Evolutionary conservation across 2,113 vertebrate genomes (phyloP).

Genomic region (Gambusia affinis): DNA sequence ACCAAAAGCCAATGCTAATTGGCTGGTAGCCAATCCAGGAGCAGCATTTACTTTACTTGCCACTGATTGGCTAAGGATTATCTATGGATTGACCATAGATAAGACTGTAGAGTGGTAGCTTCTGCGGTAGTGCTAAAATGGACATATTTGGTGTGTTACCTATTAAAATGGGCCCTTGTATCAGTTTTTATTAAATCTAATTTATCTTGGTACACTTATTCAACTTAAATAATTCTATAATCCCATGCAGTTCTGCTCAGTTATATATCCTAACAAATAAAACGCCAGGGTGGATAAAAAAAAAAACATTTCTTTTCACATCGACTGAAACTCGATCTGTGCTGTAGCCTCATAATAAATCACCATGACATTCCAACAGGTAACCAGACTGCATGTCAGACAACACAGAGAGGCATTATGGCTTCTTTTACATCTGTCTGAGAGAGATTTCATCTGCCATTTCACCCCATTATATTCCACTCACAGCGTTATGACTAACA

Average conservation of each 20-base stretch:
- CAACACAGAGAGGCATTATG: slow-evolving; percentile 17
- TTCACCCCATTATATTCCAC: slow-evolving; percentile 50
- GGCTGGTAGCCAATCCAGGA: too few species aligned
- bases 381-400: slow-evolving; percentile 12
- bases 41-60: too few species aligned
- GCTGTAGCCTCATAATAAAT: slow-evolving; percentile 29
- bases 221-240: not conserved
- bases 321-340: slow-evolving; percentile 16
- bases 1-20: too few species aligned
- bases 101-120: too few species aligned
- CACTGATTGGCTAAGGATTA: too few species aligned
- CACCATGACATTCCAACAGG: slow-evolving; percentile 5
- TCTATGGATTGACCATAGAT: too few species aligned
- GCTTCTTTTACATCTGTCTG: slow-evolving; percentile 43
- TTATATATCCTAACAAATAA: not conserved
- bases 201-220: too few species aligned
- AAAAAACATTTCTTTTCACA: not conserved
- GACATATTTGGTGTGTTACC: too few species aligned
- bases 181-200: too few species aligned
- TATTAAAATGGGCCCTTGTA: too few species aligned
- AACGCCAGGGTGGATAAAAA: not conserved
- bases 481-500: slow-evolving; percentile 47
- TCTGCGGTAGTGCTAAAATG: too few species aligned
- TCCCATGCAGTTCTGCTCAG: not conserved
- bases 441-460: slow-evolving; percentile 50